Evolutionary conservation across 2,113 vertebrate species (phyloP).

Genomic region (Hipposideros armiger): DNA sequence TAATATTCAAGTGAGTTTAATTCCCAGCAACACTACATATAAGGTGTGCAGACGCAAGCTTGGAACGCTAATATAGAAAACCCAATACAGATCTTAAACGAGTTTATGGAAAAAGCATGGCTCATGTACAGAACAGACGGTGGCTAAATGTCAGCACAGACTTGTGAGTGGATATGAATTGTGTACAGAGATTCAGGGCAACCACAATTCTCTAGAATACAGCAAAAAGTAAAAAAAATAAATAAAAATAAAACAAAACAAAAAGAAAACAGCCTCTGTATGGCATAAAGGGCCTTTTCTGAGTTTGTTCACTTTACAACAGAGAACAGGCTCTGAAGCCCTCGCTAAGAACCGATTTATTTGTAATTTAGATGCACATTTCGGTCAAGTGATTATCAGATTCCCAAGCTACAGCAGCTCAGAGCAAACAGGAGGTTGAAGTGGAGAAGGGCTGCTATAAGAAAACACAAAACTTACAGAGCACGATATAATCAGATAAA

Average conservation of each 20-base stretch:
- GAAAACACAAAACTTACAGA: background rate
- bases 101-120: constrained; percentile 77
- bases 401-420: background rate
- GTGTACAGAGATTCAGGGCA: background rate
- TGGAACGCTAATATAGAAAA: constrained; percentile 83
- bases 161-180: background rate
- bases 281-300: background rate
- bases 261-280: background rate
- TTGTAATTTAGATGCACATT: constrained; percentile 7
- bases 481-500: background rate
- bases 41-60: constrained; percentile 79
- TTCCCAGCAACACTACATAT: constrained; percentile 75
- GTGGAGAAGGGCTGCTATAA: background rate
- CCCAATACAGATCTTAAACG: constrained; percentile 74
- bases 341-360: background rate
- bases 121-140: constrained; percentile 55
- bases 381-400: background rate
- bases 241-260: too few species aligned
- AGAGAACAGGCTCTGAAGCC: background rate
- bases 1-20: constrained; percentile 84
- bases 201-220: background rate
- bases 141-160: constrained; percentile 71
- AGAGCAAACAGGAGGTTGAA: background rate
- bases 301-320: background rate
- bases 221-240: background rate